A percentile compares a stretch with the other conserved stretches of the same genome.
These are phyloP conservation scores for Schizothorax lantsangensis DNA, from an alignment of 2,797 vertebrate species.

Conservation along the genomic window DNA sequence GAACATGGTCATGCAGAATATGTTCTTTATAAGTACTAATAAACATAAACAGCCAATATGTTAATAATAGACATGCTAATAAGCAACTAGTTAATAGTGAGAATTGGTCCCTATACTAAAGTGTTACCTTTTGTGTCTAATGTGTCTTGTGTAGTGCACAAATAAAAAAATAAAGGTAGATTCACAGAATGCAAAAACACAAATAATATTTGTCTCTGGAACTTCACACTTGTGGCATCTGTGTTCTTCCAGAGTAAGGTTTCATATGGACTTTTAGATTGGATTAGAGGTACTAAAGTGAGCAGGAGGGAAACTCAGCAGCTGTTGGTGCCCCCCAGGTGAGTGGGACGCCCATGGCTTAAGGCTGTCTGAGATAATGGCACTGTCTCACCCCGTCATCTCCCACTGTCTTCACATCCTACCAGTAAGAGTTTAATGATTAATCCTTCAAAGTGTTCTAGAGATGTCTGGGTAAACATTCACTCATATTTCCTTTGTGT, in stretches of 20 bases:
- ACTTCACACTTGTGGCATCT: constrained; percentile 22
- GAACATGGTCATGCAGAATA: neutral
- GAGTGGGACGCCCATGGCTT: constrained; percentile 63
- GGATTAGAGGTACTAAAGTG: constrained; percentile 61
- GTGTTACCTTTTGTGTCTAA: neutral
- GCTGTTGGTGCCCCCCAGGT: constrained; percentile 66
- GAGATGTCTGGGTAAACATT: constrained; percentile 46
- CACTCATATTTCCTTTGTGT: constrained; percentile 38
- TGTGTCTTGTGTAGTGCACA: neutral
- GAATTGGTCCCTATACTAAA: neutral
- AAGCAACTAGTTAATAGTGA: neutral
- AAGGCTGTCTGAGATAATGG: constrained; percentile 67
- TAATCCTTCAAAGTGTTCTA: constrained; percentile 57
- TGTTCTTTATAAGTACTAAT: neutral
- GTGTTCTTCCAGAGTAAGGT: constrained; percentile 48
- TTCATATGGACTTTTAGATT: constrained; percentile 66
- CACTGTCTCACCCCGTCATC: constrained; percentile 56
- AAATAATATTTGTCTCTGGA: constrained; percentile 22
- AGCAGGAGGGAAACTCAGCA: constrained; percentile 57
- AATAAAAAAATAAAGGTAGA: neutral
- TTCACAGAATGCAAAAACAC: constrained; percentile 1
- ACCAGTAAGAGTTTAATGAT: constrained; percentile 62
- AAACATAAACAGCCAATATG: neutral
- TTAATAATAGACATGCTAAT: neutral
- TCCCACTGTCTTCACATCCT: constrained; percentile 59